Base-by-base conservation (phyloP, 2,888 invertebrate genomes). In the Nomada ferruginata region DNA sequence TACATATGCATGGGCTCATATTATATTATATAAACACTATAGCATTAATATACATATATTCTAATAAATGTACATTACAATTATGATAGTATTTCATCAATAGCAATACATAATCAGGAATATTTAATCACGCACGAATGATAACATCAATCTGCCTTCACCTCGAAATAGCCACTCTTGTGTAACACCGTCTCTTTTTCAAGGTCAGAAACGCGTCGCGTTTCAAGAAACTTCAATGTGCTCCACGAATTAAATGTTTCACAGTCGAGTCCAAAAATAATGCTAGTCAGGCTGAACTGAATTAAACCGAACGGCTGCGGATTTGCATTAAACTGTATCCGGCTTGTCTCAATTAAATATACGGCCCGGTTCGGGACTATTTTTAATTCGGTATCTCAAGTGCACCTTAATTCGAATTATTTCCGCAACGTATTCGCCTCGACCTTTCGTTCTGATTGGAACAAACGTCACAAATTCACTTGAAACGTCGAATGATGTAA, bases 261-360 rank as follows among this genome's bases (percentile, higher is more conserved):
- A 53, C 18, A 66, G 53, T 15, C 26, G 29, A 52, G 18, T 77
- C 74, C 29, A 73, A 77, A 66, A 73, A 73, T 73, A 77, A 50
- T 23, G n/a, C 29, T 23, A 29, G 18, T 50, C 36, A 36, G 29
- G 36, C 55, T 29, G 23, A 44, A 60, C 60, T 44, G 64, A 77
- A 66, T 59, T 50, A 72, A 76, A 65, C 42, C 50, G 71, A 76
- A 64, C 64, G 71, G 71, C 63, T 69, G 76, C 55, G 53, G 55
- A 68, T 69, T 75, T 65, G 20, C 36, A 20, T 65, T 20, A 18
- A 59, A 74, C 20, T 18, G 65, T 65, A 50, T 65, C 65, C 53
- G 42, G 69, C 68, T 69, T 61, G 59, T 69, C 53, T 72, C 72
- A 63, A 73, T 65, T 47, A 65, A 65, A 64, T 47, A 29, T 57